A percentile compares a stretch with the other conserved stretches of the same genome.
Conservation (phyloP, 2,113 vertebrate genomes). For the Stegostoma tigrinum region DNA sequence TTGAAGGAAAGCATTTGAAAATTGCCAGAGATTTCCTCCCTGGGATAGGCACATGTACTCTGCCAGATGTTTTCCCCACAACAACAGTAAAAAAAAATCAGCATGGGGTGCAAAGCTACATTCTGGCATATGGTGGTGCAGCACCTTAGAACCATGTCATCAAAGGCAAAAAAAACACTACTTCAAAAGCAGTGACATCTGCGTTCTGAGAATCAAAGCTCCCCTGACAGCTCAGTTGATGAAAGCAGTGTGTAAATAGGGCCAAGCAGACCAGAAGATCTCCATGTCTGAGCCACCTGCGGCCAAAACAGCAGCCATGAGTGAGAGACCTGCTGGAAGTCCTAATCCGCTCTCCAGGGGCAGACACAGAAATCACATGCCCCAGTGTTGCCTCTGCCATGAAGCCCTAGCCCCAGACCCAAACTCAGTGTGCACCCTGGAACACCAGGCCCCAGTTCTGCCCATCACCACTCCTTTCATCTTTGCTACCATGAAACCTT, state of each 20-base stretch:
- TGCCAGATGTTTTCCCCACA: not conserved
- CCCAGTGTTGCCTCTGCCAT: too few species aligned
- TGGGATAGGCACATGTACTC: not conserved
- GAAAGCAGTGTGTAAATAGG: not conserved
- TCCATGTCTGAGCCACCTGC: not conserved
- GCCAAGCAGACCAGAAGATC: not conserved
- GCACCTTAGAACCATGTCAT: not conserved
- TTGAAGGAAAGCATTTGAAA: not conserved
- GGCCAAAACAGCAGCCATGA: not conserved
- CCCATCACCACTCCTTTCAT: not conserved
- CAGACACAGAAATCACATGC: too few species aligned
- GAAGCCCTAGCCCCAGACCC: too few species aligned
- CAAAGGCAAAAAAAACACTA: not conserved
- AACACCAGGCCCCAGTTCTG: too few species aligned
- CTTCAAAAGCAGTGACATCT: not conserved
- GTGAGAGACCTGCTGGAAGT: not conserved
- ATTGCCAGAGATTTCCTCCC: not conserved
- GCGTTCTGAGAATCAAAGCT: not conserved
- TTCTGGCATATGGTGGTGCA: not conserved
- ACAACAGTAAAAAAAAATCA: not conserved
- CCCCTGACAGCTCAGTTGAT: not conserved
- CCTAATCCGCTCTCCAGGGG: not conserved
- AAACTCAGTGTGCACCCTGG: too few species aligned
- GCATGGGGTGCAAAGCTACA: not conserved
- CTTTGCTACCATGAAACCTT: not conserved